Evolutionary conservation across 2,113 vertebrate genomes (phyloP), one percentile per base, ranked within the genome.

Genomic region (Tachycineta bicolor): DNA sequence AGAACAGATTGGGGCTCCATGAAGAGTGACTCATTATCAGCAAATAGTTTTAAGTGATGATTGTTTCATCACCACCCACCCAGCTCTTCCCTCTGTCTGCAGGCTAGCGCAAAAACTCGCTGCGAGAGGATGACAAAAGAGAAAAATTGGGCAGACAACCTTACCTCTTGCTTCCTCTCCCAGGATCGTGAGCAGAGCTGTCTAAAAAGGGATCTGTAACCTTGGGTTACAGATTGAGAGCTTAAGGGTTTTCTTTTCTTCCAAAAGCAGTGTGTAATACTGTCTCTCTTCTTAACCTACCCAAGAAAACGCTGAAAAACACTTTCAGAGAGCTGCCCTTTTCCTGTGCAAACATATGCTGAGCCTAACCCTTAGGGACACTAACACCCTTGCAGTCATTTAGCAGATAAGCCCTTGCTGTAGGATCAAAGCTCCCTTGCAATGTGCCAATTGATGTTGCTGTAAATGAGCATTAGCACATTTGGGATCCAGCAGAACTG

Each of bases 1-100:
- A 85, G 94, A 96, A 94, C 96, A 95, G 96, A 96, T 94, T 95
- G 96, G 95, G 82, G 94, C 91, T 94, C 91, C 77, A 47, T 77
- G 90, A 95, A 91, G 93, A 95, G 91, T 96, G 96, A 96, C 85
- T 97, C 95, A 96, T 96, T 95, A 96, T 95, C 93, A 97, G 91
- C 94, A 95, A 96, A 96, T 94, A 92, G 93, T 94, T 95, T 91
- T 94, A 96, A 95, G 93, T 94, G 94, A 81, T 94, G 92, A 94
- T 74, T 86, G 91, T 92, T 95, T 95, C 96, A 94, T 94, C 96
- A 94, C 90, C 85, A 96, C 95, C 94, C 95, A 93, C 95, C 87
- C 93, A 90, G 89, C 73, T 86, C 90, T 92, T 59, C 94, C 64
- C 86, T 92, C 90, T 23, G 63, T 95, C 87, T 94, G 55, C 69